A percentile compares a stretch with the other conserved stretches of the same genome.
phyloP scores from a whole-genome alignment of 2,888 invertebrate species.

The Hyposoter didymator region DNA sequence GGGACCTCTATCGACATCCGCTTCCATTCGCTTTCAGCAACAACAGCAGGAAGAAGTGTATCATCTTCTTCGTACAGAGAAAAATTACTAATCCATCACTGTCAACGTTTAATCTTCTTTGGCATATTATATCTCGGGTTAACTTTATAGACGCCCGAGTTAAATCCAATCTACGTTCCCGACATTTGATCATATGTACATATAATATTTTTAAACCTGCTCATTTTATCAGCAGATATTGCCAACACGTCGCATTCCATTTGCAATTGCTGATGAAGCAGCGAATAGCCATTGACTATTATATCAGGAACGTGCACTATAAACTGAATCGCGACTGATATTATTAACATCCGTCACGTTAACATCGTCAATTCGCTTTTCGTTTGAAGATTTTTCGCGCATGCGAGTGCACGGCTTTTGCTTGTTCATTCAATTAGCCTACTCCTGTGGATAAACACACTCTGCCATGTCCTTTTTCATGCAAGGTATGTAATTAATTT shows the following conservation, averaged over 20 bases:
- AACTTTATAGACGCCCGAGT: not conserved
- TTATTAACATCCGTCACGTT: not conserved
- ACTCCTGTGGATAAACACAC: conserved; percentile 41
- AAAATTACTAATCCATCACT: conserved; percentile 26
- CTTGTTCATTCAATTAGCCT: conserved; percentile 73
- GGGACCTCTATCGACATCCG: not conserved
- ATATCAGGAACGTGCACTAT: not conserved
- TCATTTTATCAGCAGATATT: not conserved
- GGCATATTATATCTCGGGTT: not conserved
- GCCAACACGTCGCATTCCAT: conserved; percentile 15
- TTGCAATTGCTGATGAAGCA: conserved; percentile 14
- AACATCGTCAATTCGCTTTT: not conserved
- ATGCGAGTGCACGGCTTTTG: conserved; percentile 58
- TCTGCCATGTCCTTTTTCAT: not conserved
- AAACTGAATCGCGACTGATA: not conserved
- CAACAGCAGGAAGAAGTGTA: not conserved
- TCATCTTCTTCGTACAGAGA: not conserved
- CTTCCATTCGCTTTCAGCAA: not conserved
- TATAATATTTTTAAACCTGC: not conserved
- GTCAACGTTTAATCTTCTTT: conserved; percentile 4
- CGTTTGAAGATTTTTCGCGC: not conserved
- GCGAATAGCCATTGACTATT: not conserved
- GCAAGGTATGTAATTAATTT: not conserved
- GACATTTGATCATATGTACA: not conserved
- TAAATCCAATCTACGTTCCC: not conserved